These are phyloP conservation scores for Rhagologus leucostigma DNA, from an alignment of 2,113 vertebrate genomes.

Conservation along the genomic window DNA sequence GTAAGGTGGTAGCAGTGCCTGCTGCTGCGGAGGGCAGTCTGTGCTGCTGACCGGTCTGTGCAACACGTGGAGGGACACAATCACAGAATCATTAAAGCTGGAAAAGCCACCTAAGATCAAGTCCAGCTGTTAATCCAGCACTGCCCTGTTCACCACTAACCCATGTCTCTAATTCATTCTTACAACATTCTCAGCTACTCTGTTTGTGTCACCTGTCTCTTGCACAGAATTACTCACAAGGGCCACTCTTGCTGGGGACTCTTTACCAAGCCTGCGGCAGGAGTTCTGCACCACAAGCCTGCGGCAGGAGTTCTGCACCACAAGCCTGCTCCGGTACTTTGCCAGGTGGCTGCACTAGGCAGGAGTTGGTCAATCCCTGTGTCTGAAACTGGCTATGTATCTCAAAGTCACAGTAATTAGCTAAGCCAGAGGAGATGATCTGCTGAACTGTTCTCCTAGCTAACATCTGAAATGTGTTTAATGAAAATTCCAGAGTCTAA, in stretches of 20 bases:
- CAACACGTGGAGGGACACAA: fast-evolving
- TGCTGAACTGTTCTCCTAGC: not conserved
- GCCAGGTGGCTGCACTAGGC: not conserved
- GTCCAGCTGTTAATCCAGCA: too few relatives aligned
- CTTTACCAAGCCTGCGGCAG: not conserved
- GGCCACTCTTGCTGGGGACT: fast-evolving
- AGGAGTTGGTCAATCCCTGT: not conserved
- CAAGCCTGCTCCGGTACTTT: not conserved
- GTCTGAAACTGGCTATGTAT: fast-evolving
- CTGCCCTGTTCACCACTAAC: not conserved
- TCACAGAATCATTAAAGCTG: not conserved
- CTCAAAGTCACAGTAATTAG: not conserved
- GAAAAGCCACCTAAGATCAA: not conserved
- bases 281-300: too few relatives aligned
- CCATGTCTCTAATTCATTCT: not conserved
- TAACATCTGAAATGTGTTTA: not conserved
- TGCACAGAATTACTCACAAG: not conserved
- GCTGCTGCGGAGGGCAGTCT: fast-evolving
- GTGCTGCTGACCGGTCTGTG: fast-evolving
- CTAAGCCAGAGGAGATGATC: not conserved
- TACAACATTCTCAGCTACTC: not conserved
- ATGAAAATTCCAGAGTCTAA: not conserved
- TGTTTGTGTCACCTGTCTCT: not conserved
- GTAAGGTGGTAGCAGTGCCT: not conserved
- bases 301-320: too few relatives aligned